phyloP scores from a whole-genome alignment of 2,113 vertebrate genomes.

The Lota lota region DNA sequence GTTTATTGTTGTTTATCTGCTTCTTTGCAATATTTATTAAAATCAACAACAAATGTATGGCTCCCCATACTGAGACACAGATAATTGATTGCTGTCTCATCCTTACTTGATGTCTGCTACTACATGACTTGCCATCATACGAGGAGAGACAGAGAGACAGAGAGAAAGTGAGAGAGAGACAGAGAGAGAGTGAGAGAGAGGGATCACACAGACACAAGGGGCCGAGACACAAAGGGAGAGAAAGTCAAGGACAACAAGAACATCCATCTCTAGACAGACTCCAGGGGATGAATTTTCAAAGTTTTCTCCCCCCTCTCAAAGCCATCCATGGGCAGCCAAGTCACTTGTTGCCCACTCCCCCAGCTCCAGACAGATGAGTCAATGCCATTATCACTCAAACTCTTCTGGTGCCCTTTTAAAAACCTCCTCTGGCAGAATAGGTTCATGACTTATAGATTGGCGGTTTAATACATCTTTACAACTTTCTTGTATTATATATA shows the following conservation, averaged over 20 bases:
- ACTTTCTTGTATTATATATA: neutral
- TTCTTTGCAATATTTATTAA: neutral
- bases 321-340: neutral
- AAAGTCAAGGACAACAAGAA: constrained; percentile 52
- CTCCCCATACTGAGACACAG: neutral
- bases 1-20: neutral
- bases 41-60: neutral
- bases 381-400: too few relatives aligned
- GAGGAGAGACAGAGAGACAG: neutral
- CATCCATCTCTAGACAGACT: constrained; percentile 21
- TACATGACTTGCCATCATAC: too few relatives aligned
- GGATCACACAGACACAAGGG: constrained; percentile 21
- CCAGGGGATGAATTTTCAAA: constrained; percentile 19
- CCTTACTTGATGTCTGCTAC: too few relatives aligned
- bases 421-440: neutral
- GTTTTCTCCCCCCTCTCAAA: constrained; percentile 10
- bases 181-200: constrained; percentile 21
- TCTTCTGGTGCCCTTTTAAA: too few relatives aligned
- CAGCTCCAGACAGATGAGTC: neutral
- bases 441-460: neutral
- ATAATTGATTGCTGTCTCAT: too few relatives aligned
- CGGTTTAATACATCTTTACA: neutral
- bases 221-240: neutral
- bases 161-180: neutral
- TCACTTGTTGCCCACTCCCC: constrained; percentile 14